Evolutionary conservation across 2,113 vertebrate species (phyloP), one percentile per base, ranked within the genome.

Genomic region (Polyodon spathula): DNA sequence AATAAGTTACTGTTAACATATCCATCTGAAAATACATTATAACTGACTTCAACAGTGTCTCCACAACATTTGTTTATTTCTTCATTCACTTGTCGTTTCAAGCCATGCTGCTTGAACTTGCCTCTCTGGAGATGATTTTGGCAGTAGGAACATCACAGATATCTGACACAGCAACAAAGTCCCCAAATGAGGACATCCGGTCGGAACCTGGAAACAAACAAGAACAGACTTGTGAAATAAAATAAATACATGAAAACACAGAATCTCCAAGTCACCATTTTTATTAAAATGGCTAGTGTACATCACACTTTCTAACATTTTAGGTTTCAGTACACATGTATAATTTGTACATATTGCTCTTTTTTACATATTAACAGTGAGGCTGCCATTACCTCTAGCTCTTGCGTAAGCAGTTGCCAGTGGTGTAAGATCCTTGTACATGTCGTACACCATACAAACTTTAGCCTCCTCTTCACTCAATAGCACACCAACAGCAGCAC

Each of bases 121-220:
- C 96, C 92, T 99, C 96, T 89, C 95, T 87, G 61, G 95, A 98
- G 78, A 99, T 95, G 44, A 99, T 97, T 84, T 77, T 97, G 42
- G 96, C 96, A 12, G 95, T 95, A n/a, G 91, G 73, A 65, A 94
- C 81, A 1, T 99, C 96, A 0, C 96, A 99, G 62, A 74, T 63
- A 55, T 99, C 95, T 37, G 96, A 99, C 59, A 99, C 63, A 11
- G 93, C 95, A 43, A 99, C 78, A 71, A 99, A 98, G 71, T 99
- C 96, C 61, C 96, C 96, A 70, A 99, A 98, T 7, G 96, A 99
- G 0, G 96, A 98, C 96, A 99, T 99, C 37, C 96, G 86, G 77
- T 99, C 96, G 7, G 96, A 90, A 40, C 96, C 95, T 98, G 72
- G 8, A 71, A 74, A 63, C 43, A 9, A 0, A 52, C 2, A 40